Evolutionary conservation across 2,888 invertebrate species (phyloP).

Genomic region (Agrotis exclamationis): DNA sequence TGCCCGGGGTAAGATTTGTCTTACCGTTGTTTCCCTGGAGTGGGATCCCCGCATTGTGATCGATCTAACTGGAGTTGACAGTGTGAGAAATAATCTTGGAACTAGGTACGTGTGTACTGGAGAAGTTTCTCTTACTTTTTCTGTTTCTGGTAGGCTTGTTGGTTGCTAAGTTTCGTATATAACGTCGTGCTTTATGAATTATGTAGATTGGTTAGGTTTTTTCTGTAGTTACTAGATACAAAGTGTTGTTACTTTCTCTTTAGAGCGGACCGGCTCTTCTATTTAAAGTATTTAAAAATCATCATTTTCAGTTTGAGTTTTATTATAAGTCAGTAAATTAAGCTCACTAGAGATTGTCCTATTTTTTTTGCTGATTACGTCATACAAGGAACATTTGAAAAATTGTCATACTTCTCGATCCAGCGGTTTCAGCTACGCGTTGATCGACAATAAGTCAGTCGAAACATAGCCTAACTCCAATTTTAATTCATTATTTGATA

Average conservation of each 20-base stretch:
- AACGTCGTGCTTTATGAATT: background rate
- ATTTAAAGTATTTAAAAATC: background rate
- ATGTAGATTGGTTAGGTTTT: background rate
- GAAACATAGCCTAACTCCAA: too few relatives aligned
- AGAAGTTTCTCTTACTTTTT: constrained; percentile 5
- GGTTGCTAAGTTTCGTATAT: background rate
- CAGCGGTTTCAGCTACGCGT: too few relatives aligned
- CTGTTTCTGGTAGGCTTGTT: constrained; percentile 11
- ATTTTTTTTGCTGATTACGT: too few relatives aligned
- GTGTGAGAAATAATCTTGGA: constrained; percentile 44
- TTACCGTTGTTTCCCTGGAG: constrained; percentile 62
- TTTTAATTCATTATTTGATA: too few relatives aligned
- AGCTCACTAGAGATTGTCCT: too few relatives aligned
- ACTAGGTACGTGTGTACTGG: constrained; percentile 2
- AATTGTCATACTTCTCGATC: too few relatives aligned
- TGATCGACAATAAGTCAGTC: too few relatives aligned
- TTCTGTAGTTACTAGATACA: background rate
- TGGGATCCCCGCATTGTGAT: constrained; percentile 58
- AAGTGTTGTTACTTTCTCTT: background rate
- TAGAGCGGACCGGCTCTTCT: background rate
- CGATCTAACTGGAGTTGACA: constrained; percentile 61
- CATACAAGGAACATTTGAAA: too few relatives aligned
- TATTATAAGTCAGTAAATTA: too few relatives aligned
- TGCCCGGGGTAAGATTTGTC: constrained; percentile 65
- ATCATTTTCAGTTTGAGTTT: too few relatives aligned